Conservation (phyloP, 2,888 invertebrate species). For the Synanthedon vespiformis region DNA sequence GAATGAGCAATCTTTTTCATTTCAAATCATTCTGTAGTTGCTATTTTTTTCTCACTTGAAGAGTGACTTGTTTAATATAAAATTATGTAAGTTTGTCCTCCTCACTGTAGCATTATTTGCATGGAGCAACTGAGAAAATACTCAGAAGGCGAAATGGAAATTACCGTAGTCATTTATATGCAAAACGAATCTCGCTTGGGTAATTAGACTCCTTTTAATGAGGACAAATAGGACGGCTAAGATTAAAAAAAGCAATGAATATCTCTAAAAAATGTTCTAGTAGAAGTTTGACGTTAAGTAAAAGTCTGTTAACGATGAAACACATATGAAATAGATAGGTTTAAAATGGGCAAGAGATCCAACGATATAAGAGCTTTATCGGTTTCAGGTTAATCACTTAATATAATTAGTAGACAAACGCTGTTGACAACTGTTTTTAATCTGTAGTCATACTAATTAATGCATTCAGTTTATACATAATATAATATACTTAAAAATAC, state of each 20-base stretch:
- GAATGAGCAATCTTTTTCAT: not conserved
- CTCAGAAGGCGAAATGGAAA: slow-evolving; percentile 41
- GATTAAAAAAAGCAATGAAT: not conserved
- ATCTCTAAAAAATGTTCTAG: too few relatives aligned
- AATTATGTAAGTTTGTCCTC: slow-evolving; percentile 33
- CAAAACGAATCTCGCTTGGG: slow-evolving; percentile 45
- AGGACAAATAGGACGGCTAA: slow-evolving; percentile 14
- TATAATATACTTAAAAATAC: too few relatives aligned
- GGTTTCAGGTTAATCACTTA: too few relatives aligned
- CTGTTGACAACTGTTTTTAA: too few relatives aligned
- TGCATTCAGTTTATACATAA: too few relatives aligned
- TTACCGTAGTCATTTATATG: slow-evolving; percentile 53
- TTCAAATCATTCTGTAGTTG: not conserved
- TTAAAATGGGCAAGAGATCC: too few relatives aligned
- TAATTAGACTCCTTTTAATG: slow-evolving; percentile 48
- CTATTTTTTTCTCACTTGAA: slow-evolving; percentile 13
- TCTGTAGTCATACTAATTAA: too few relatives aligned
- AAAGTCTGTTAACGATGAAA: too few relatives aligned
- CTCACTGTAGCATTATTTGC: slow-evolving; percentile 42
- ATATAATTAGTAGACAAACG: too few relatives aligned
- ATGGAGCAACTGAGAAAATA: slow-evolving; percentile 44
- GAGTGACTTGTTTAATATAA: slow-evolving; percentile 35
- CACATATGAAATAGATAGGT: too few relatives aligned
- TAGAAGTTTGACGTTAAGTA: too few relatives aligned
- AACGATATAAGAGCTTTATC: too few relatives aligned